These are phyloP conservation scores for Sitta europaea DNA, from an alignment of 2,113 vertebrate genomes.

Conservation along the genomic window DNA sequence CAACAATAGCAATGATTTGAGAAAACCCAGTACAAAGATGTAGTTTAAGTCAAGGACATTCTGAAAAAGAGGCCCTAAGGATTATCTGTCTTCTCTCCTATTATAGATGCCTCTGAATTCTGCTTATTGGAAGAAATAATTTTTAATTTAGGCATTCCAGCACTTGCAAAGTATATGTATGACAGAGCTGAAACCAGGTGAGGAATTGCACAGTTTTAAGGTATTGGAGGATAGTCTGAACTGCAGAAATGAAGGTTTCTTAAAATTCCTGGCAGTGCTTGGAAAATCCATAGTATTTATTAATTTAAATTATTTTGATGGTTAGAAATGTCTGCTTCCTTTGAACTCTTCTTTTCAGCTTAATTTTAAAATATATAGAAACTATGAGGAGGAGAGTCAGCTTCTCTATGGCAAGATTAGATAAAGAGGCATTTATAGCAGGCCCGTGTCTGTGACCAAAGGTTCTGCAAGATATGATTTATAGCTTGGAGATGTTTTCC, in stretches of 20 bases:
- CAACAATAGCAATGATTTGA: not conserved
- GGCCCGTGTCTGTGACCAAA: not conserved
- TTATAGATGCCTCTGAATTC: not conserved
- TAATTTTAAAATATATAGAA: slow-evolving; percentile 33
- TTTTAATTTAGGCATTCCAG: not conserved
- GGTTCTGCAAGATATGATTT: not conserved
- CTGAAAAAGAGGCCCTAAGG: not conserved
- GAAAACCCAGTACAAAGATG: not conserved
- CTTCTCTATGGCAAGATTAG: slow-evolving; percentile 6
- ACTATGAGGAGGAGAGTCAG: not conserved
- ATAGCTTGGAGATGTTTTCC: not conserved
- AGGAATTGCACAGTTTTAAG: not conserved
- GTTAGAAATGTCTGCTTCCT: not conserved
- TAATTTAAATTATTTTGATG: slow-evolving; percentile 36
- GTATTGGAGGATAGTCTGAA: not conserved
- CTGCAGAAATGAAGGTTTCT: not conserved
- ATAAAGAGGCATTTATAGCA: slow-evolving; percentile 5
- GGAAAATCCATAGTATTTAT: slow-evolving; percentile 3
- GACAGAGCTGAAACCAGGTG: not conserved
- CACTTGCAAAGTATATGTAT: not conserved
- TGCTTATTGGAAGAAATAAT: slow-evolving; percentile 8
- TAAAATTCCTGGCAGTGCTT: not conserved
- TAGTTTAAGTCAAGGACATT: not conserved
- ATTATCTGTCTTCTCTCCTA: not conserved
- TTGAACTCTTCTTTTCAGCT: slow-evolving; percentile 38